phyloP scores from a whole-genome alignment of 2,797 vertebrate species.

The Rhyacichthys aspro region DNA sequence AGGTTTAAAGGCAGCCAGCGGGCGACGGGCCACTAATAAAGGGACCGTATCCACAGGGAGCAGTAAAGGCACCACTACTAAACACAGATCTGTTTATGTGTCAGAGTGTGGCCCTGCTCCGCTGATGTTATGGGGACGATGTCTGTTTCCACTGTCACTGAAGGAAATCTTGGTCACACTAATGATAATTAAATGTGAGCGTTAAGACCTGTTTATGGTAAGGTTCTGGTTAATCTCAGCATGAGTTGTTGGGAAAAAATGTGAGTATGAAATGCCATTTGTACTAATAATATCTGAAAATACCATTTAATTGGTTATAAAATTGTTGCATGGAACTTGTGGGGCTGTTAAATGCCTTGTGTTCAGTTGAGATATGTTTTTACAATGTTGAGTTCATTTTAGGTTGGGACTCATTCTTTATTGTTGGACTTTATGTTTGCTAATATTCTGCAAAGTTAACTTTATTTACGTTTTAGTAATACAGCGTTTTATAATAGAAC shows the following conservation, averaged over 20 bases:
- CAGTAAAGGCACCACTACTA: slow-evolving; percentile 37
- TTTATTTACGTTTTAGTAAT: too few relatives aligned
- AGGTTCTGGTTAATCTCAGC: neutral
- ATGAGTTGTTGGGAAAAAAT: neutral
- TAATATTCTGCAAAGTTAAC: too few relatives aligned
- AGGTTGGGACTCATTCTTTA: too few relatives aligned
- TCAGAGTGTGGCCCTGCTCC: slow-evolving; percentile 2
- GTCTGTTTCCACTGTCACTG: slow-evolving; percentile 1
- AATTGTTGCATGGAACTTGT: neutral
- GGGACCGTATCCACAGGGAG: slow-evolving; percentile 55
- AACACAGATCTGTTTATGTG: slow-evolving; percentile 32
- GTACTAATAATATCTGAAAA: neutral
- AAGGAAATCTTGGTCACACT: slow-evolving; percentile 8
- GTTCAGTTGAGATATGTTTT: neutral
- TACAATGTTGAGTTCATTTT: neutral
- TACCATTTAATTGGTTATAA: neutral
- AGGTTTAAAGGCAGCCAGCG: slow-evolving; percentile 66
- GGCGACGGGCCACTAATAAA: slow-evolving; percentile 68
- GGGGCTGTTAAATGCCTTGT: neutral
- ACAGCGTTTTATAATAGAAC: too few relatives aligned
- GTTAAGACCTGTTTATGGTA: neutral
- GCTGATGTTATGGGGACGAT: slow-evolving; percentile 7
- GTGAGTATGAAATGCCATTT: neutral
- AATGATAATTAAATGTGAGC: slow-evolving; percentile 5
- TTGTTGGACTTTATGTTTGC: too few relatives aligned